phyloP scores from a whole-genome alignment of 2,888 invertebrate genomes.

The Schizaphis graminum region DNA sequence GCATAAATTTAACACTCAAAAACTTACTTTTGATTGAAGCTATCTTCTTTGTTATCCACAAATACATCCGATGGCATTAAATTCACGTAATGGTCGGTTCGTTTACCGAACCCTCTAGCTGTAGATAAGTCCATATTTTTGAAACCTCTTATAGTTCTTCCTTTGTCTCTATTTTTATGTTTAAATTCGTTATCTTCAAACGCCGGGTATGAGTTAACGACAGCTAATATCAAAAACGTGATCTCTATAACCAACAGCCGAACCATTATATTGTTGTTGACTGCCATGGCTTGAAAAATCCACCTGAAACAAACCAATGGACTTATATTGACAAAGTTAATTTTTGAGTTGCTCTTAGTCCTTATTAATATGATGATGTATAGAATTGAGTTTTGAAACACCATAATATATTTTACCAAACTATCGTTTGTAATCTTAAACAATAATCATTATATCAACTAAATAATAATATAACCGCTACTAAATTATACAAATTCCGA shows the following conservation, averaged over 20 bases:
- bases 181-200: constrained; percentile 54
- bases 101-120: constrained; percentile 78
- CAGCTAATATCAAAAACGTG: constrained; percentile 52
- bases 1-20: not conserved
- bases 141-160: constrained; percentile 77
- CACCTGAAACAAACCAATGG: constrained; percentile 6
- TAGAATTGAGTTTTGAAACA: not conserved
- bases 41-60: constrained; percentile 33
- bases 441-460: too few relatives aligned
- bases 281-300: constrained; percentile 28
- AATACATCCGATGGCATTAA: constrained; percentile 31
- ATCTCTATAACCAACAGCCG: constrained; percentile 50
- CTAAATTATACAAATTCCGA: too few relatives aligned
- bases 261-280: constrained; percentile 35
- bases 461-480: too few relatives aligned
- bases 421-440: not conserved
- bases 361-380: not conserved
- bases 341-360: not conserved
- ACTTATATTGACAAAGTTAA: not conserved
- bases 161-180: constrained; percentile 69
- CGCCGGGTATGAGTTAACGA: constrained; percentile 47
- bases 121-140: constrained; percentile 77
- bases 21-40: constrained; percentile 57
- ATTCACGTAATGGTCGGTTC: constrained; percentile 70
- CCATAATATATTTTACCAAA: not conserved